Percentiles rank a stretch among this genome's conserved stretches.
phyloP scores from a whole-genome alignment of 2,888 invertebrate species.

The Heliconius aoede region DNA sequence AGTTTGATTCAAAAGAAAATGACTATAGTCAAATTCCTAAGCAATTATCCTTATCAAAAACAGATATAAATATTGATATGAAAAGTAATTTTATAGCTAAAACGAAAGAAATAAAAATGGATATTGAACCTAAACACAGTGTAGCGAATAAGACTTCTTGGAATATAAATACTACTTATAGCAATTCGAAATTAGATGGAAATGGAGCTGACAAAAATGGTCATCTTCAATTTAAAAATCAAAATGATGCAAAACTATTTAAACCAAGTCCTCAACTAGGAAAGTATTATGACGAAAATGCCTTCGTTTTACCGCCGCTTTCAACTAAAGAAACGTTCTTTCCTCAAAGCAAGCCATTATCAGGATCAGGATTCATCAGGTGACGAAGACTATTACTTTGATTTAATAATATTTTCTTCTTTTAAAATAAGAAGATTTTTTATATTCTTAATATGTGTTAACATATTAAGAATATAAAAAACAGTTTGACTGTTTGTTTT shows the following conservation, averaged over 20 bases:
- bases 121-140: constrained; percentile 1
- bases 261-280: constrained; percentile 81
- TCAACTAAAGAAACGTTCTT: constrained; percentile 51
- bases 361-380: constrained; percentile 59
- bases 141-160: constrained; percentile 16
- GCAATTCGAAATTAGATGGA: constrained; percentile 27
- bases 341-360: constrained; percentile 55
- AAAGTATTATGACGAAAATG: constrained; percentile 73
- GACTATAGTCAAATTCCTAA: not conserved
- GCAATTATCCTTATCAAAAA: not conserved
- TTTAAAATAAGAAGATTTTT: no score
- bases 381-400: constrained; percentile 44
- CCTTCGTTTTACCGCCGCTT: constrained; percentile 57
- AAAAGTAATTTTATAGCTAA: constrained; percentile 1
- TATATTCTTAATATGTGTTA: no score
- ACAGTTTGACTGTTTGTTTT: no score
- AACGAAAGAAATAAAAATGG: not conserved
- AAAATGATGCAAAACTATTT: constrained; percentile 65
- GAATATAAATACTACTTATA: constrained; percentile 33
- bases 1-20: not conserved
- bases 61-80: not conserved
- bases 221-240: constrained; percentile 50
- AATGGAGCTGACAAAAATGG: constrained; percentile 1
- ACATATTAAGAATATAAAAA: no score
- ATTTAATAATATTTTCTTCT: no score